A percentile compares a stretch with the other conserved stretches of the same genome.
Evolutionary conservation across 2,888 invertebrate genomes (phyloP).

Genomic region (Agapostemon virescens): DNA sequence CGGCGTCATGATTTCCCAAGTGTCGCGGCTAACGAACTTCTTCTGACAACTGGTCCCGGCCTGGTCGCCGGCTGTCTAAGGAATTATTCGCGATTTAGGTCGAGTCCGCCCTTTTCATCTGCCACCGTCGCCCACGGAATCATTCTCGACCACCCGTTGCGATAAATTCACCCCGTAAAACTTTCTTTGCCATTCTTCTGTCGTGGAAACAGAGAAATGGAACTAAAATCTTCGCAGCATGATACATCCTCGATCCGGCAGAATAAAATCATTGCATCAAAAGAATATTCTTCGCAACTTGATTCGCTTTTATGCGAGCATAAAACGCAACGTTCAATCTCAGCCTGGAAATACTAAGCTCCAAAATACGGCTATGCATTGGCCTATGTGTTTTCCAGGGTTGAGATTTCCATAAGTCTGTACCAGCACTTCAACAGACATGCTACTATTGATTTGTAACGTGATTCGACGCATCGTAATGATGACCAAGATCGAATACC

Average conservation of each 20-base stretch:
- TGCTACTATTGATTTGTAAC: background rate
- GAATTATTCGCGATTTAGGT: slow-evolving; percentile 24
- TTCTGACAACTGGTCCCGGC: background rate
- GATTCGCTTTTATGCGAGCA: too few species aligned
- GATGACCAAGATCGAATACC: background rate
- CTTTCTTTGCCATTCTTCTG: background rate
- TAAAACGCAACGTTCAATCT: too few species aligned
- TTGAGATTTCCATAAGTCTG: too few species aligned
- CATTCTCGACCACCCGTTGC: background rate
- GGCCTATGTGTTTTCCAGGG: too few species aligned
- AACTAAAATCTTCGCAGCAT: background rate
- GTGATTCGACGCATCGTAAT: background rate
- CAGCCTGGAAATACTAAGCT: too few species aligned
- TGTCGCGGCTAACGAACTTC: slow-evolving; percentile 18
- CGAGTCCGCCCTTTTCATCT: background rate
- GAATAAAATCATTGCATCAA: background rate
- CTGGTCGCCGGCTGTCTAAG: background rate
- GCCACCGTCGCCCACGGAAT: background rate
- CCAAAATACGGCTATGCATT: too few species aligned
- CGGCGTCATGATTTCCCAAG: slow-evolving; percentile 16
- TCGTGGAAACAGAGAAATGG: background rate
- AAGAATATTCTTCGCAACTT: too few species aligned
- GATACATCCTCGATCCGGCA: background rate
- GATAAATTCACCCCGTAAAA: slow-evolving; percentile 19
- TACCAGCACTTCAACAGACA: too few species aligned